Base-by-base conservation (phyloP, 2,888 invertebrate genomes). In the Caenorhabditis macrosperma region DNA sequence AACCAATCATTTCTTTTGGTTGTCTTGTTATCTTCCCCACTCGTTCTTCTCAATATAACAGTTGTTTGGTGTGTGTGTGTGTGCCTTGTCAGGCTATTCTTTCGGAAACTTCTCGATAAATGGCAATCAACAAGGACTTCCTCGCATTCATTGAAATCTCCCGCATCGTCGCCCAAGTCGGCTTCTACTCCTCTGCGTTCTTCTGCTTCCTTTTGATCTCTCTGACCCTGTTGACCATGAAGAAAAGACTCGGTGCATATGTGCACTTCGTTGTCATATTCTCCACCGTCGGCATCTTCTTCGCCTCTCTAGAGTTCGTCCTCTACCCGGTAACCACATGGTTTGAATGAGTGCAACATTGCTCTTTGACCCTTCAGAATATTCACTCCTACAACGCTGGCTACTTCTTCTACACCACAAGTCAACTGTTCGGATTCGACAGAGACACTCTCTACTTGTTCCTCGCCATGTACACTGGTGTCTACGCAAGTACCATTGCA, bases 241-340 rank as follows among this genome's bases (percentile, higher is more conserved):
- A 12, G 1, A 26, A 50, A 15, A 15, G 26, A 50, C 57, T 67
- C 35, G 67, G 67, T 33, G 46, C 46, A 20, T 67, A 67, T 20
- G 46, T 30, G 17, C 46, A 57, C 10, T 57, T 67, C 0, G 9
- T 67, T 20, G 24, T 57, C 1, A 9, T 41, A n/a, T 67, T 67
- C 35, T 46, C 57, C 1, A 22, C 24, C 0, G 17, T 67, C 9
- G 67, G 67, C 0, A 67, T 67, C 7, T 4, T 57, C 10, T 67
- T 67, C 20, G 67, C 67, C 1, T 55, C 57, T 10, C 6, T 46
- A 0, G 67, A 57, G 17, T 15, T 57, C 15, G 15, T 67, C 4
- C 24, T 67, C 28, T 67, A 46, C n/a, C 67, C 67, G 46, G 67
- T 67, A 24, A 48, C 50, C 28, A 20, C 7, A 20, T 60, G n/a